A percentile compares a stretch with the other conserved stretches of the same genome.
Evolutionary conservation across 2,113 vertebrate species (phyloP).

Genomic region (Cyprinodon brontotheroides): DNA sequence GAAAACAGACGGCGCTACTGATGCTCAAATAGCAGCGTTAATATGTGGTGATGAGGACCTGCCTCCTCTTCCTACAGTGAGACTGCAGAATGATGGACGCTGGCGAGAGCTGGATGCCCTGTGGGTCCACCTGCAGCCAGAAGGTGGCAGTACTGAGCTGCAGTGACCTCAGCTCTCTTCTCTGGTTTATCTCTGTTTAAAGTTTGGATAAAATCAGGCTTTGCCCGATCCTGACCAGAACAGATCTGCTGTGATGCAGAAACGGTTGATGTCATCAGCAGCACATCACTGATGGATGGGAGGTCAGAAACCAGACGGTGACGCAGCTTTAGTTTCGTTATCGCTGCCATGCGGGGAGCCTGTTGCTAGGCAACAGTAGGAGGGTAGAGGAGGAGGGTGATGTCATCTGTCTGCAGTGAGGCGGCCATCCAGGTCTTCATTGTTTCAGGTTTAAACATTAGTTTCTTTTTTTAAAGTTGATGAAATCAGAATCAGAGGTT

Average conservation of each 20-base stretch:
- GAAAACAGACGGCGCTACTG: not conserved
- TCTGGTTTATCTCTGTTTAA: too few relatives aligned
- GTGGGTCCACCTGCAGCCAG: not conserved
- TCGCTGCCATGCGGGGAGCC: slow-evolving; percentile 11
- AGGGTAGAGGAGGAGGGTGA: slow-evolving; percentile 12
- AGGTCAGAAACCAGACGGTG: slow-evolving; percentile 73
- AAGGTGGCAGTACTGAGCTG: not conserved
- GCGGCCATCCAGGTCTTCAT: not conserved
- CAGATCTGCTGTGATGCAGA: not conserved
- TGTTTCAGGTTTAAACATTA: not conserved
- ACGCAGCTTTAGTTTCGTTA: not conserved
- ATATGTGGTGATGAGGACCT: slow-evolving; percentile 1
- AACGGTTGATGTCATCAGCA: not conserved
- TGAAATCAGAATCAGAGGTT: not conserved
- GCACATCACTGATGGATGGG: too few relatives aligned
- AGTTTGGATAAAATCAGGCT: too few relatives aligned
- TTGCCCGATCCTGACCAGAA: not conserved
- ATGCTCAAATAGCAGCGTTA: too few relatives aligned
- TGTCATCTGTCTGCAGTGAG: slow-evolving; percentile 15
- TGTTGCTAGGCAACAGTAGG: slow-evolving; percentile 51
- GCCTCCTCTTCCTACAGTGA: not conserved
- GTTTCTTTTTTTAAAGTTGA: not conserved
- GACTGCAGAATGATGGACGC: not conserved
- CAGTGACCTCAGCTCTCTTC: not conserved
- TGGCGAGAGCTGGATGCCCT: slow-evolving; percentile 64